These are phyloP conservation scores for Apocheima hispidaria DNA, from an alignment of 2,888 invertebrate species.

Conservation along the genomic window DNA sequence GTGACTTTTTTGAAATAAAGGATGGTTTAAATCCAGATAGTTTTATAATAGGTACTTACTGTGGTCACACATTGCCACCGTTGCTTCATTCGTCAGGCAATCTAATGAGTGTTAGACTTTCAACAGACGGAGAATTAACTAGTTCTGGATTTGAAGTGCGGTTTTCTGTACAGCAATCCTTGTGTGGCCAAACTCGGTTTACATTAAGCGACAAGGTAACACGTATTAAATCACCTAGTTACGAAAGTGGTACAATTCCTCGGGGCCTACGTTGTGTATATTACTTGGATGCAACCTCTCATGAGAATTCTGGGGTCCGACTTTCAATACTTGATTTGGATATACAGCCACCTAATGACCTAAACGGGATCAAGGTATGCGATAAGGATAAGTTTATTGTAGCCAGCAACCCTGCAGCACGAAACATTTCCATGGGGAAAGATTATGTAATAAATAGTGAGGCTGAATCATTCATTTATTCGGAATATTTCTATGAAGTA, in stretches of 20 bases:
- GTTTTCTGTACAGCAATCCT: slow-evolving; percentile 76
- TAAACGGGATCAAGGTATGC: slow-evolving; percentile 56
- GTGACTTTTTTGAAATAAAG: slow-evolving; percentile 90
- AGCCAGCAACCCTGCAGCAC: slow-evolving; percentile 45
- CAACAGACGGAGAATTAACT: slow-evolving; percentile 86
- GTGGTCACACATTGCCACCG: slow-evolving; percentile 87
- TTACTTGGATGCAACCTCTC: slow-evolving; percentile 51
- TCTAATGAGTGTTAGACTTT: slow-evolving; percentile 88
- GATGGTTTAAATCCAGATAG: slow-evolving; percentile 90
- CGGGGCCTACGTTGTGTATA: slow-evolving; percentile 72
- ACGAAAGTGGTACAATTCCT: slow-evolving; percentile 60
- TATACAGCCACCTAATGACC: slow-evolving; percentile 47
- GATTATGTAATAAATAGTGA: slow-evolving; percentile 58
- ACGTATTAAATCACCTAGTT: slow-evolving; percentile 68
- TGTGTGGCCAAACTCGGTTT: slow-evolving; percentile 65
- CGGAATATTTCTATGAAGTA: slow-evolving; percentile 52
- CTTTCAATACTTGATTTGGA: slow-evolving; percentile 67
- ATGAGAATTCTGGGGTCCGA: slow-evolving; percentile 55
- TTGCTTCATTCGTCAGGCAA: slow-evolving; percentile 87
- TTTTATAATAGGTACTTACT: slow-evolving; percentile 88
- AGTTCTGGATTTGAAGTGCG: slow-evolving; percentile 88
- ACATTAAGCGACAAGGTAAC: slow-evolving; percentile 49
- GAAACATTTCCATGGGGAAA: slow-evolving; percentile 63
- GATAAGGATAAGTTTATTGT: slow-evolving; percentile 70
- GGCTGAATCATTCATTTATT: slow-evolving; percentile 53